A percentile compares a stretch with the other conserved stretches of the same genome.
These are phyloP conservation scores for Bombus cullumanus DNA, from an alignment of 1,140 invertebrate species.

Conservation along the genomic window DNA sequence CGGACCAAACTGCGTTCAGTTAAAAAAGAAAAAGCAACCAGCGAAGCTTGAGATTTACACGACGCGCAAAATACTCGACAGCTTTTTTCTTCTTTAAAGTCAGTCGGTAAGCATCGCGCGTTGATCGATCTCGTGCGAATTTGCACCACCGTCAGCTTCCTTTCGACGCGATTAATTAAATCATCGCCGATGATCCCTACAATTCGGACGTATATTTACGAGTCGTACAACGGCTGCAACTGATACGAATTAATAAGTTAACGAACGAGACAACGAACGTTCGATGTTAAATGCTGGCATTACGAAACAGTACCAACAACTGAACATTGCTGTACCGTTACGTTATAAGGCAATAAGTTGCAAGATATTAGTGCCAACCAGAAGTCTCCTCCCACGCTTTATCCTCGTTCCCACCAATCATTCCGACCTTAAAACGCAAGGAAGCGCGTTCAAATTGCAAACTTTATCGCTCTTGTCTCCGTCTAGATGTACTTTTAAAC, in stretches of 20 bases:
- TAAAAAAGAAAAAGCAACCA: slow-evolving; percentile 19
- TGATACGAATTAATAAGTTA: too few relatives aligned
- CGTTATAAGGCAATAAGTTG: background rate
- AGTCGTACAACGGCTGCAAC: too few relatives aligned
- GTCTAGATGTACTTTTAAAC: background rate
- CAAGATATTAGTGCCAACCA: background rate
- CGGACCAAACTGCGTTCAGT: background rate
- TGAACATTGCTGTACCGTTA: background rate
- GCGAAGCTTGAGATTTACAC: slow-evolving; percentile 45
- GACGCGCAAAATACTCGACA: slow-evolving; percentile 30
- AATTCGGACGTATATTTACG: too few relatives aligned
- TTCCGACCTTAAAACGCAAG: background rate
- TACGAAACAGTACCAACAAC: background rate
- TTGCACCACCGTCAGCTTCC: slow-evolving; percentile 63
- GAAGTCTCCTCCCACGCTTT: background rate
- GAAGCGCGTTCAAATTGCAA: background rate
- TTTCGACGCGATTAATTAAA: slow-evolving; percentile 67
- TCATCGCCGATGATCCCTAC: background rate
- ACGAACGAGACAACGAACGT: background rate
- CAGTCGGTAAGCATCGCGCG: slow-evolving; percentile 5
- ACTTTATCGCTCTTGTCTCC: background rate
- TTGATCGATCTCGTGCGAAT: slow-evolving; percentile 60
- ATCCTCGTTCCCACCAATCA: background rate
- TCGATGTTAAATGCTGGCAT: background rate
- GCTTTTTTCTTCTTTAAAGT: slow-evolving; percentile 27